These are phyloP conservation scores for Kuschelorhynchus macadamiae DNA, from an alignment of 2,888 invertebrate species.

Conservation along the genomic window DNA sequence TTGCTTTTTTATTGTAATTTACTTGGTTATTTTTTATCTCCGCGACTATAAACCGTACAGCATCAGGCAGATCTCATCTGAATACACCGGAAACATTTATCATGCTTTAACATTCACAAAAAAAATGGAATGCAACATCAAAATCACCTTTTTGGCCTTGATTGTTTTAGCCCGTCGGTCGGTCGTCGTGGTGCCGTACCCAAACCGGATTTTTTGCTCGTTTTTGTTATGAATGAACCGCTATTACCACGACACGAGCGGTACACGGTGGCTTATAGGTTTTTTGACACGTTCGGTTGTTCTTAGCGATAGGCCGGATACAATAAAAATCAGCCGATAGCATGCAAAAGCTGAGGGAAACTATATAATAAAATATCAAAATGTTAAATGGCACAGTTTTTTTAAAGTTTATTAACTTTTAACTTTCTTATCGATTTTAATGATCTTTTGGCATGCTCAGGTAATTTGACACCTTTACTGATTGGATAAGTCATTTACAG, in stretches of 20 bases:
- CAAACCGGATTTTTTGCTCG: conserved; percentile 35
- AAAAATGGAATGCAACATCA: conserved; percentile 31
- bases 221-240: conserved; percentile 33
- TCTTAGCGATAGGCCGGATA: no score
- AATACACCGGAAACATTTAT: conserved; percentile 39
- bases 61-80: conserved; percentile 29
- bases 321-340: no score
- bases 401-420: no score
- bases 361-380: no score
- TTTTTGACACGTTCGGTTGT: not conserved
- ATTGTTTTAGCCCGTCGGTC: conserved; percentile 26
- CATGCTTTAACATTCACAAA: conserved; percentile 25
- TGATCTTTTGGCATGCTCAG: no score
- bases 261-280: not conserved
- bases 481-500: no score
- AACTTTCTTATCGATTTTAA: no score
- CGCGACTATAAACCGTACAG: conserved; percentile 17
- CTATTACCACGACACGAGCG: not conserved
- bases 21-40: conserved; percentile 11
- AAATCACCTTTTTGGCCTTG: conserved; percentile 40
- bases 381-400: no score
- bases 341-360: no score
- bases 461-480: no score
- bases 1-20: no score
- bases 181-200: conserved; percentile 24